These are phyloP conservation scores for Urocynchramus pylzowi DNA, from an alignment of 2,113 vertebrate genomes.

Conservation along the genomic window DNA sequence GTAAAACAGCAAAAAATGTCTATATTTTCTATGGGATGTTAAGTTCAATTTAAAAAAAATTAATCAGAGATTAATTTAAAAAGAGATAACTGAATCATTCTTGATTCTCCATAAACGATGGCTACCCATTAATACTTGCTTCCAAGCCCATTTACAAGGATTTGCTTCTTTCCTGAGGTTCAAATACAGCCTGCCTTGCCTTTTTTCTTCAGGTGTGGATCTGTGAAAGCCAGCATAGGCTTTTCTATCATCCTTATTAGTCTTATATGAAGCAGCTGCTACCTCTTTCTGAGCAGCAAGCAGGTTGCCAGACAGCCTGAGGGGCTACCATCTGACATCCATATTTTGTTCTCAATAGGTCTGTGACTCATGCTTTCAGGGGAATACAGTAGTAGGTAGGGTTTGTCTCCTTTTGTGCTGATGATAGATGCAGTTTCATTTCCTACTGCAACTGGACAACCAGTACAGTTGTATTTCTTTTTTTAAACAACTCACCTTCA, in stretches of 20 bases:
- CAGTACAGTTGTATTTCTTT: neutral
- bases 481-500: neutral
- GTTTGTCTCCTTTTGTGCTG: neutral
- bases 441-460: slow-evolving; percentile 30
- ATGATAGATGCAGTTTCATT: slow-evolving; percentile 42
- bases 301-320: slow-evolving; percentile 45
- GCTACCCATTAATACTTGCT: neutral
- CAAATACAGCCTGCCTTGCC: neutral
- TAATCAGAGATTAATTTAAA: no score
- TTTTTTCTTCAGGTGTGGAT: slow-evolving; percentile 1
- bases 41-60: neutral
- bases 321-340: slow-evolving; percentile 40
- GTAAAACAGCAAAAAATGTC: neutral
- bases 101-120: rapidly evolving
- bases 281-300: slow-evolving; percentile 10
- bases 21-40: neutral
- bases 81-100: neutral
- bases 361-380: slow-evolving; percentile 25
- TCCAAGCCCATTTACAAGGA: neutral
- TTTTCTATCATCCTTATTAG: slow-evolving; percentile 25
- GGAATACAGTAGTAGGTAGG: neutral
- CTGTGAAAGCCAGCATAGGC: neutral
- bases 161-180: neutral
- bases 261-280: slow-evolving; percentile 45
- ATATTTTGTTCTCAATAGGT: slow-evolving; percentile 50